A percentile compares a stretch with the other conserved stretches of the same genome.
Evolutionary conservation across 1,140 invertebrate genomes (phyloP).

Genomic region (Schlechtendalia chinensis): DNA sequence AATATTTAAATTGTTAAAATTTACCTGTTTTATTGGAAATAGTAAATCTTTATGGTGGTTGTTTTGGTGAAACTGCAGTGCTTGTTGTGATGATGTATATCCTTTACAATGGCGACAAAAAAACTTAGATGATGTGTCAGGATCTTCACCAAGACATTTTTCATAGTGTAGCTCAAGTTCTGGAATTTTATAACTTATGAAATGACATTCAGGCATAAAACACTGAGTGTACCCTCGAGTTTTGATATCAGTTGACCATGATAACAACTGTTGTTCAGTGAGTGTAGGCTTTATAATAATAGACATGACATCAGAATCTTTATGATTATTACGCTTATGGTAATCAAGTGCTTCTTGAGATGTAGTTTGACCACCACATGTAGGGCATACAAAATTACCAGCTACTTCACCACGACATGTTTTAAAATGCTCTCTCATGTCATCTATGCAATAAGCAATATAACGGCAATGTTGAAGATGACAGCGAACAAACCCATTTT

Average conservation of each 20-base stretch:
- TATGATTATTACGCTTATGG: slow-evolving; percentile 37
- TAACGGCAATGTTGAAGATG: slow-evolving; percentile 54
- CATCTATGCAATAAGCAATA: slow-evolving; percentile 53
- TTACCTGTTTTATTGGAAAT: slow-evolving; percentile 43
- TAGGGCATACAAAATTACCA: slow-evolving; percentile 35
- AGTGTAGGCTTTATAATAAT: slow-evolving; percentile 36
- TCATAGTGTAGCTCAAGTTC: slow-evolving; percentile 36
- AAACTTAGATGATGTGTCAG: slow-evolving; percentile 36
- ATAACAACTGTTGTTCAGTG: slow-evolving; percentile 8
- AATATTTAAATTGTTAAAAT: too few species aligned
- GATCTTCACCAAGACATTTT: slow-evolving; percentile 38
- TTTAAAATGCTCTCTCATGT: slow-evolving; percentile 53
- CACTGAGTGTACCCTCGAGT: slow-evolving; percentile 40
- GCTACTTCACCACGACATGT: slow-evolving; percentile 53
- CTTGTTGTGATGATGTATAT: slow-evolving; percentile 41
- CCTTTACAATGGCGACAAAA: slow-evolving; percentile 43
- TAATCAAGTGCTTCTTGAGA: slow-evolving; percentile 43
- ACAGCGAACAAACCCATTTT: slow-evolving; percentile 53
- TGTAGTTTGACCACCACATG: slow-evolving; percentile 34
- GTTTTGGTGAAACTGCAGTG: slow-evolving; percentile 34
- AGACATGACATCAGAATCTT: slow-evolving; percentile 41
- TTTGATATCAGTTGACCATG: slow-evolving; percentile 33
- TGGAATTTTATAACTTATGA: slow-evolving; percentile 34
- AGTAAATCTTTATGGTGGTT: slow-evolving; percentile 46
- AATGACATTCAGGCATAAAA: slow-evolving; percentile 43